Evolutionary conservation across 2,113 vertebrate genomes (phyloP), one percentile per base, ranked within the genome.

Genomic region (Terrapene triunguis): DNA sequence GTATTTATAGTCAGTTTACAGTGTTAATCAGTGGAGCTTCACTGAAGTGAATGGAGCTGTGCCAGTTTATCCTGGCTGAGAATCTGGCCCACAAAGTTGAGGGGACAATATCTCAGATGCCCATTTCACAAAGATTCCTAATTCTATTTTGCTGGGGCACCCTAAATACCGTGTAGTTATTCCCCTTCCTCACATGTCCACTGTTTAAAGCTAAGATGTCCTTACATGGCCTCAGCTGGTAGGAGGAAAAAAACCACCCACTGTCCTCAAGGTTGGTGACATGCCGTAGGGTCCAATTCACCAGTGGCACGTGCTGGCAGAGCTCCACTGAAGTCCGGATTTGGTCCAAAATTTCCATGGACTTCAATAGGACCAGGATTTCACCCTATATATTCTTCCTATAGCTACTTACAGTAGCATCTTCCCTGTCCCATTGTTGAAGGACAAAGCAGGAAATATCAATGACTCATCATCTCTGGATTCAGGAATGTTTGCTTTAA

Each of bases 401-500:
- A 47, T 16, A 78, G 9, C n/a, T 38, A n/a, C n/a, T 78, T 16
- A 78, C 24, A 44, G 42, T 14, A 78, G 42, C 24, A 27, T 78
- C 74, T 47, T 78, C 74, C 50, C 42, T 74, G 89, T 65, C 88
- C 84, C 83, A 62, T 94, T 44, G 85, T 51, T 51, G 80, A 96
- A 84, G 94, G 97, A 96, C 91, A 91, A 81, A 89, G 93, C 89
- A 96, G 84, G 86, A 88, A 90, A 93, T 96, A 88, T 72, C 65
- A 38, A 21, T 72, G 65, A 38, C 86, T 97, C 96, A 91, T 95
- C 93, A 88, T 89, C 91, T 94, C 88, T 89, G 74, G 59, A 69
- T 79, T 93, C 93, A 83, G 88, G 80, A 88, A 83, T 97, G 94
- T 97, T 97, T 97, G 96, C 96, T 96, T 89, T 97, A 85, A 93